Evolutionary conservation across 2,797 vertebrate genomes (phyloP), one percentile per base, ranked within the genome.

Genomic region (Yasuhikotakia modesta): DNA sequence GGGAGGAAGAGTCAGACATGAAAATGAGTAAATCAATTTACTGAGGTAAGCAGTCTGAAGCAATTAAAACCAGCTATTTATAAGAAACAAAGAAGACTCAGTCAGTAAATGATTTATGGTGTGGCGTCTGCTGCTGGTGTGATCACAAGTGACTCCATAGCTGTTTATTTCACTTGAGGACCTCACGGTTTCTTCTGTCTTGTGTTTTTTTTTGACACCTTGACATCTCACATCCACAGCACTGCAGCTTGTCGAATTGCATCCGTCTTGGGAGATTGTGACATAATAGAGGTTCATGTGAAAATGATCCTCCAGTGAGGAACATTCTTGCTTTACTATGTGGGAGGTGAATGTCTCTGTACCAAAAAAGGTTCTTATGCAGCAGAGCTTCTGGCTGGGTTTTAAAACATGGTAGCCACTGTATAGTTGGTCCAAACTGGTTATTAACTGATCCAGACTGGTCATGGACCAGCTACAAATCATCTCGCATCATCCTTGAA

Each of bases 241-340:
- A 80, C 89, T 89, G 90, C 93, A 91, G 87, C 89, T 92, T 87
- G 86, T 92, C 92, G 93, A 95, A 89, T 22, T 13, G 10, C 24
- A 58, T 58, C n/a, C 19, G 10, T n/a, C 94, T 93, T 94, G 86
- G 91, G 91, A 95, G 94, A 94, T 93, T 3, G n/a, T 24, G 14
- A 35, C 32, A 35, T 35, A 4, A 35, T 35, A 35, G 7, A 35
- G 32, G 32, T 7, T 7, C 32, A 35, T 35, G 32, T 35, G 7
- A 35, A 35, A 35, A 35, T 35, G 32, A 4, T 35, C 7, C 32
- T 35, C 32, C 32, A 35, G 7, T 35, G 32, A n/a, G n/a, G n/a
- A n/a, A n/a, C 32, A 35, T 35, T 35, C 32, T 35, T 35, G 32
- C 32, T 35, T 35, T 7, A 35, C 32, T 35, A 35, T 35, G 32